Conservation (phyloP, 2,797 vertebrate species). For the Ctenopoma multispine region DNA sequence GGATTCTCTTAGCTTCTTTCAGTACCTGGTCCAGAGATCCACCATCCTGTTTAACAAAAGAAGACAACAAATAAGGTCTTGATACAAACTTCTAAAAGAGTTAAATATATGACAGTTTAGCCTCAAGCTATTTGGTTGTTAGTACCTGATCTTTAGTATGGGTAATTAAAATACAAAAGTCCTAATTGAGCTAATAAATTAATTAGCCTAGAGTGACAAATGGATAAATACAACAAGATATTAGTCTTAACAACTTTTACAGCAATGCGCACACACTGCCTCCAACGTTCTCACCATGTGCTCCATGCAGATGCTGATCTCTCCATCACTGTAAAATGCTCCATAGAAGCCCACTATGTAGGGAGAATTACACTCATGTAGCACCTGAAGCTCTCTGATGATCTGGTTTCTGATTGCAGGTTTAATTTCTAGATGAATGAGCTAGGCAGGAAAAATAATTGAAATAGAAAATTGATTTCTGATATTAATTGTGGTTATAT, state of each 20-base stretch:
- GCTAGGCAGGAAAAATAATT: slow-evolving; percentile 71
- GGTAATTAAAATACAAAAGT: not conserved
- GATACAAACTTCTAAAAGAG: not conserved
- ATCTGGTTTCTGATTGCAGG: slow-evolving; percentile 97
- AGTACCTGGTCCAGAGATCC: slow-evolving; percentile 97
- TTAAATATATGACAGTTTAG: not conserved
- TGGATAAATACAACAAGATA: not conserved
- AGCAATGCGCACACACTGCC: not conserved
- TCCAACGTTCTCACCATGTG: slow-evolving; percentile 88
- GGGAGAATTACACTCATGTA: slow-evolving; percentile 95
- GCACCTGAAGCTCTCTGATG: slow-evolving; percentile 95
- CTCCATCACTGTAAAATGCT: slow-evolving; percentile 94
- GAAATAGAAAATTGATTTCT: not conserved
- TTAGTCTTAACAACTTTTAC: not conserved
- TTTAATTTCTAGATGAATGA: slow-evolving; percentile 97
- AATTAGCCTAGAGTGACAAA: not conserved
- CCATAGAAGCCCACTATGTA: slow-evolving; percentile 98
- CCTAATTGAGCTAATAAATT: not conserved
- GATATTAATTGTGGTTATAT: not conserved
- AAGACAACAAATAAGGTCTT: slow-evolving; percentile 10
- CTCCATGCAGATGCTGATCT: slow-evolving; percentile 98
- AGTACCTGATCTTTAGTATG: not conserved
- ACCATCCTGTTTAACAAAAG: slow-evolving; percentile 86
- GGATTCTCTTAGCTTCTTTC: slow-evolving; percentile 95
- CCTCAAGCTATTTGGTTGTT: not conserved